A percentile compares a stretch with the other conserved stretches of the same genome.
These are phyloP conservation scores for Trachurus trachurus DNA, from an alignment of 2,797 vertebrate species.

Conservation along the genomic window DNA sequence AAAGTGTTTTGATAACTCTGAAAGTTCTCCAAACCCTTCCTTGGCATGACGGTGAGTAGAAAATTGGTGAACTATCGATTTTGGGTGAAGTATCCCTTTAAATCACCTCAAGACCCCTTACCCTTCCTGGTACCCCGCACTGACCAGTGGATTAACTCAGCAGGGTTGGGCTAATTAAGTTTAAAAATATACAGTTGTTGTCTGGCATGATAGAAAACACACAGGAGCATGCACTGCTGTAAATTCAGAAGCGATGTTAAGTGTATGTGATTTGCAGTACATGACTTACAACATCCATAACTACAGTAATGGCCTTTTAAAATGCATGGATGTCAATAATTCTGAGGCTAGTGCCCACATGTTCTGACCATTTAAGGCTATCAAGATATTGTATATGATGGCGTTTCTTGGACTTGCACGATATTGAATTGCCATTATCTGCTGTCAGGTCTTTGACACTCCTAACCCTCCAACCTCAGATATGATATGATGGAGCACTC, in stretches of 20 bases:
- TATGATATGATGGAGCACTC: constrained; percentile 55
- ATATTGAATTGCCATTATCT: constrained; percentile 37
- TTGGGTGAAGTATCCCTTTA: too few species aligned
- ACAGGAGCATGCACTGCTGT: neutral
- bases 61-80: too few species aligned
- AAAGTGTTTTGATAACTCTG: too few species aligned
- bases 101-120: neutral
- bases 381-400: neutral
- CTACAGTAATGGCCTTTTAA: neutral
- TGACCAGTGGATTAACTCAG: neutral
- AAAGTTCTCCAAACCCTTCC: too few species aligned
- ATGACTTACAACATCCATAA: neutral
- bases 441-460: constrained; percentile 31
- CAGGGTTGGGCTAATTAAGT: too few species aligned
- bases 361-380: neutral
- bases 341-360: neutral
- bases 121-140: neutral
- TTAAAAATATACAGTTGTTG: neutral
- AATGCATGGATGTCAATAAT: neutral
- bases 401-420: neutral
- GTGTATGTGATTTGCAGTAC: neutral
- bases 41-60: too few species aligned
- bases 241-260: neutral
- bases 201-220: neutral
- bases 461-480: constrained; percentile 37